Evolutionary conservation across 2,888 invertebrate genomes (phyloP), one percentile per base, ranked within the genome.

Genomic region (Eupithecia subumbrata): DNA sequence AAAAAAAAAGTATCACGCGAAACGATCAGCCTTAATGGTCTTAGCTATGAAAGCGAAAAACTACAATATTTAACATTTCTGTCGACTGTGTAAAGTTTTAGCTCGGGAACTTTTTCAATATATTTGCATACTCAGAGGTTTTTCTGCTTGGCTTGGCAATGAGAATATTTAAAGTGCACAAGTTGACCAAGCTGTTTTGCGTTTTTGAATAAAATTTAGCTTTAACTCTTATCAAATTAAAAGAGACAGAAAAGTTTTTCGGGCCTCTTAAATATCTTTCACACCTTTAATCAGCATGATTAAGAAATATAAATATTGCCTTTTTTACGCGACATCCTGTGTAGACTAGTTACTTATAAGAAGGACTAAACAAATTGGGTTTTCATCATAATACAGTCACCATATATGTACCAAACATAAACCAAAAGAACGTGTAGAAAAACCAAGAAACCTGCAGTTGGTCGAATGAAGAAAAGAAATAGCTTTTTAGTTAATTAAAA

Each of bases 1-100:
- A 40, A 3, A 12, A 40, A 40, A 40, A 2, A 12, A 9, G 5
- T 9, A 40, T 40, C 40, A 11, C 12, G 40, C 12, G 40, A 43
- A 43, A 43, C 43, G 43, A 14, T 14, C 14, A 4, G 12, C 43
- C 43, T 43, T 43, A 43, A 78, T 75, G 76, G 69, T 67, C 37
- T 30, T 78, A 79, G 76, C 78, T 79, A 0, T 14, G 43, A 67
- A 70, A 64, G 73, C 72, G 37, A 74, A 76, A 75, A 73, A 63
- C 64, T 56, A 56, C 45, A 68, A 43, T 66, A 64, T 69, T 56
- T 56, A 52, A 52, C n/a, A 2, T n/a, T 52, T n/a, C 52, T 52
- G 52, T 9, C n/a, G 52, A n/a, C 52, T 52, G 8, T 52, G 48
- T n/a, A 56, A 56, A 56, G 56, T 22, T 56, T 11, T 22, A 56